Evolutionary conservation across 2,113 vertebrate genomes (phyloP), one percentile per base, ranked within the genome.

Genomic region (Camarhynchus parvulus): DNA sequence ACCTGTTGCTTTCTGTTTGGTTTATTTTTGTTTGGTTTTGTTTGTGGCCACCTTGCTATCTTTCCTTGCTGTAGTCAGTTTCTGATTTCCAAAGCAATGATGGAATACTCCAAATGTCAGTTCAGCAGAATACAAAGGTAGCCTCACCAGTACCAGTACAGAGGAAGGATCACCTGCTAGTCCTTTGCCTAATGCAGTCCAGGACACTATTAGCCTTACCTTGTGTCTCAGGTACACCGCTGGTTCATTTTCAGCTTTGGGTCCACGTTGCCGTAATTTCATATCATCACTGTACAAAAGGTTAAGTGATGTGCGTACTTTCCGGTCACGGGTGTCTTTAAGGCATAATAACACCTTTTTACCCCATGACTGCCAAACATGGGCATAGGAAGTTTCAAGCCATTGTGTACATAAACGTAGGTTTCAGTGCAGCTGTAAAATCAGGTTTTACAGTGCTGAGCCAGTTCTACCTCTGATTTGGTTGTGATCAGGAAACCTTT

Each of bases 21-120:
- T 74, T 92, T 75, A 11, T 52, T 87, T 92, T 49, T 83, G 23
- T 55, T 84, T 33, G 33, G 18, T 75, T 94, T 89, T 62, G 9
- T 66, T 91, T 59, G 66, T 52, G 63, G 68, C 33, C 30, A 9
- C 50, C 28, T 74, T 78, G 59, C 49, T 50, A 3, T 82, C 67
- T 67, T 56, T 74, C 61, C 42, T 70, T 82, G n/a, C 56, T 53
- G 5, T 52, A 68, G 33, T 47, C 59, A 42, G 10, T 59, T 72
- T 80, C 35, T 80, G 11, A 61, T 64, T 92, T 64, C 50, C 0
- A 1, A 41, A 63, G 2, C 2, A 44, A 24, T 15, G 37, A 61
- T 39, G 50, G 56, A 67, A 44, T 42, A 37, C 12, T 66, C 15
- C 52, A 4, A 13, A n/a, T 52, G 42, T 47, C 85, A 77, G 25